Evolutionary conservation across 2,888 invertebrate species (phyloP), one percentile per base, ranked within the genome.

Genomic region (Adelognathus sp.): DNA sequence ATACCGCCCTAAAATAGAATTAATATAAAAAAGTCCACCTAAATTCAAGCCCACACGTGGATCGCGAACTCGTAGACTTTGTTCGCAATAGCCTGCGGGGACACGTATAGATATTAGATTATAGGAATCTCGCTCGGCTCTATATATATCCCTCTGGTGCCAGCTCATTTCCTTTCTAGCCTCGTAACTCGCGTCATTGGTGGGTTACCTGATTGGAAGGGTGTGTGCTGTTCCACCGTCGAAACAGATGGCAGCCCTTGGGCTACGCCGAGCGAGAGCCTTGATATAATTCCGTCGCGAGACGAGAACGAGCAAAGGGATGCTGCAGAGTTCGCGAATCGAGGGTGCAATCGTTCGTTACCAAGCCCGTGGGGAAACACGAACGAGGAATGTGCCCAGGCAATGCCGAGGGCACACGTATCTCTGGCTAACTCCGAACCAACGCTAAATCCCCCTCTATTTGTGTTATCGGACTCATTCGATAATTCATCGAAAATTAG

Each of bases 241-340:
- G 87, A 88, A 90, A 89, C 91, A 90, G 90, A 91, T 91, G 91
- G 90, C 86, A 85, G 78, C 89, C 90, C 89, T 87, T 85, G 81
- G 89, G 90, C 90, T 84, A 89, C 73, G 63, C 78, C n/a, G 82
- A 86, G 88, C 88, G 89, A 89, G 88, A 83, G 83, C 85, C 81
- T 78, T 79, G 77, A 73, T 82, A 81, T 81, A 82, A 82, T 81
- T 73, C 80, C 80, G 71, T 69, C 70, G 79, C 56, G 64, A 61
- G 69, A 76, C 66, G 79, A 58, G 63, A 71, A 56, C 44, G 54
- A 29, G 41, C 52, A 44, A 27, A 73, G 71, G 79, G 56, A 36
- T 72, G 56, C 21, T 60, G 56, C 24, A 27, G 64, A 50, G n/a
- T 39, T 75, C 72, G 64, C 75, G 66, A 69, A 81, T 70, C 58